These are phyloP conservation scores for Diachrysia chrysitis DNA, from an alignment of 2,888 invertebrate genomes.

Conservation along the genomic window DNA sequence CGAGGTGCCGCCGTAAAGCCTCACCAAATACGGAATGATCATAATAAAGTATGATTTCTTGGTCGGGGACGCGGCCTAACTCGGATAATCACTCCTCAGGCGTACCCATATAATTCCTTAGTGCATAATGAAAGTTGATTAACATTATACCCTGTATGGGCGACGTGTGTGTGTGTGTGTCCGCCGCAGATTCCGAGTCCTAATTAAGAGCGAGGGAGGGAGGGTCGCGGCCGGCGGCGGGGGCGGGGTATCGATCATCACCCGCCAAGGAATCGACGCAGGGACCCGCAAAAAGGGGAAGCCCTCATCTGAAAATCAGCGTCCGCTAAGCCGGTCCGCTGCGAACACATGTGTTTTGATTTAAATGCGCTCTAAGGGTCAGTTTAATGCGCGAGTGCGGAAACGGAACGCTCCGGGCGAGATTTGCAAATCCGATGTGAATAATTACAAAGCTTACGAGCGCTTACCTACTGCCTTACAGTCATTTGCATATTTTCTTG, in stretches of 20 bases:
- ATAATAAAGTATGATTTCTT: constrained; percentile 89
- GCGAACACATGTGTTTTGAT: constrained; percentile 89
- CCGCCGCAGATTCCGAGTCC: constrained; percentile 95
- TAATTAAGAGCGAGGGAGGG: constrained; percentile 94
- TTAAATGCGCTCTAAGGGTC: constrained; percentile 87
- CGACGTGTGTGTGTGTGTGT: constrained; percentile 90
- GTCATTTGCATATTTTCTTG: constrained; percentile 89
- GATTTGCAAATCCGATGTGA: constrained; percentile 88
- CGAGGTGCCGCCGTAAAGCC: constrained; percentile 80
- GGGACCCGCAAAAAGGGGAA: constrained; percentile 88
- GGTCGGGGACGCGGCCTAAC: constrained; percentile 85
- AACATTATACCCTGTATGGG: constrained; percentile 81
- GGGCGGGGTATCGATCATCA: constrained; percentile 88
- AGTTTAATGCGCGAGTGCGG: constrained; percentile 84
- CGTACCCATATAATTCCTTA: constrained; percentile 89
- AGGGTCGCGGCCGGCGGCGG: constrained; percentile 82
- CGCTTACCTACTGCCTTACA: constrained; percentile 89
- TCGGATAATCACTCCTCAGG: constrained; percentile 88
- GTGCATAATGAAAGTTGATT: constrained; percentile 90
- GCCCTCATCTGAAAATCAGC: constrained; percentile 87
- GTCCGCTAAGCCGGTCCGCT: constrained; percentile 85
- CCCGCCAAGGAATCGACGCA: constrained; percentile 88
- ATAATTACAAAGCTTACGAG: constrained; percentile 89
- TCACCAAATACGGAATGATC: constrained; percentile 80
- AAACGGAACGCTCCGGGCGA: constrained; percentile 85